Percentiles rank a stretch among this genome's conserved stretches.
Evolutionary conservation across 2,797 vertebrate genomes (phyloP).

Genomic region (Buphagus erythrorhynchus): DNA sequence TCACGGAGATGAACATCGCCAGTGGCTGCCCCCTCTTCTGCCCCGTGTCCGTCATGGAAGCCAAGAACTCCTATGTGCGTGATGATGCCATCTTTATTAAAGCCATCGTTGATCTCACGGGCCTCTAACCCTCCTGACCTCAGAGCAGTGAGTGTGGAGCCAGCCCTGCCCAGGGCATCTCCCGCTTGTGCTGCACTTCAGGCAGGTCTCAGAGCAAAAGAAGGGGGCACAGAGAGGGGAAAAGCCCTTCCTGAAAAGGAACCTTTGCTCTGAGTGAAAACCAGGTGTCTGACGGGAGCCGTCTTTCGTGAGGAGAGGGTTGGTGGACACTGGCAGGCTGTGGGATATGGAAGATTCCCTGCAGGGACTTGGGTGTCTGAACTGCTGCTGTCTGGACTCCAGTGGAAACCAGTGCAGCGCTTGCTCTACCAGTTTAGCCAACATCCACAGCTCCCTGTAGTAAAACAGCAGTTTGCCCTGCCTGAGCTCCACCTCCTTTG

Average conservation of each 20-base stretch:
- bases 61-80: slow-evolving; percentile 90
- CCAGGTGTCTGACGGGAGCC: background rate
- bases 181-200: background rate
- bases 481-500: background rate
- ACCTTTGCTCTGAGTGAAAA: background rate
- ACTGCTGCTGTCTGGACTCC: background rate
- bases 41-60: slow-evolving; percentile 89
- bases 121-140: slow-evolving; percentile 78
- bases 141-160: background rate
- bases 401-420: background rate
- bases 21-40: slow-evolving; percentile 98
- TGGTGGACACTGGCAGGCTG: background rate
- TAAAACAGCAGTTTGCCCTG: background rate
- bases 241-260: background rate
- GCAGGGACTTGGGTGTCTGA: background rate
- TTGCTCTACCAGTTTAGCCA: background rate
- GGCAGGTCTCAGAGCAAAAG: background rate
- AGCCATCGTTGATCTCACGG: slow-evolving; percentile 95
- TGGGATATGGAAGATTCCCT: background rate
- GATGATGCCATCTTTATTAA: slow-evolving; percentile 97
- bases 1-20: slow-evolving; percentile 97
- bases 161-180: background rate
- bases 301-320: background rate
- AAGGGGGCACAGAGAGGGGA: background rate
- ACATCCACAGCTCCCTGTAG: background rate